Evolutionary conservation across 2,888 invertebrate species (phyloP), one percentile per base, ranked within the genome.

Genomic region (Ennomos erosarius): DNA sequence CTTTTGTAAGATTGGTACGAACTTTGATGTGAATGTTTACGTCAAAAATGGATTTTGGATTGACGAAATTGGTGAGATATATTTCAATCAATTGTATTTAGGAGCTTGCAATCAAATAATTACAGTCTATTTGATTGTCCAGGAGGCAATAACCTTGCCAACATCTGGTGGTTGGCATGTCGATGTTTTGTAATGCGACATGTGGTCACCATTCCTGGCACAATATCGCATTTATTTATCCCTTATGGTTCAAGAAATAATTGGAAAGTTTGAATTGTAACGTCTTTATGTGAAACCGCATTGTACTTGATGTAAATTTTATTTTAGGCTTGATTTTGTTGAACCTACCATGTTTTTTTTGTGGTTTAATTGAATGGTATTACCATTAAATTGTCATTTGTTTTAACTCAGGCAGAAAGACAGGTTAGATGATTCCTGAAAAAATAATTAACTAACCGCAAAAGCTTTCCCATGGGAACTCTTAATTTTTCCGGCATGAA

Each of bases 91-190:
- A 35, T 42, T 42, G 13, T 38, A 45, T 36, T 26, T 55, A 44
- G 62, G 12, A 48, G 54, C 50, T 59, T 63, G 35, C 55, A 65
- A 59, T 67, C 48, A 55, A 56, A 52, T 51, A 59, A 67, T 66
- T 68, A 57, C 62, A 54, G 65, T 64, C 35, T 65, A 72, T 70
- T 65, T 68, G 66, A 74, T 76, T 75, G 73, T 68, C 68, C 63
- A 70, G 63, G 69, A 81, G 84, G 73, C 82, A 85, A 76, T 85
- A 84, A 83, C 82, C 82, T 82, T 84, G 78, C 70, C 36, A 80
- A 82, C 91, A 91, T 90, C 85, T 91, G 91, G 86, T 73, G 71
- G 78, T 78, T 83, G 64, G 84, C 81, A 81, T 84, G 82, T 80
- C 77, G 76, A 81, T 75, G 79, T 81, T 78, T 78, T 71, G 74